A percentile compares a stretch with the other conserved stretches of the same genome.
Conservation (phyloP, 1,140 invertebrate species). For the Drosophila paulistorum region DNA sequence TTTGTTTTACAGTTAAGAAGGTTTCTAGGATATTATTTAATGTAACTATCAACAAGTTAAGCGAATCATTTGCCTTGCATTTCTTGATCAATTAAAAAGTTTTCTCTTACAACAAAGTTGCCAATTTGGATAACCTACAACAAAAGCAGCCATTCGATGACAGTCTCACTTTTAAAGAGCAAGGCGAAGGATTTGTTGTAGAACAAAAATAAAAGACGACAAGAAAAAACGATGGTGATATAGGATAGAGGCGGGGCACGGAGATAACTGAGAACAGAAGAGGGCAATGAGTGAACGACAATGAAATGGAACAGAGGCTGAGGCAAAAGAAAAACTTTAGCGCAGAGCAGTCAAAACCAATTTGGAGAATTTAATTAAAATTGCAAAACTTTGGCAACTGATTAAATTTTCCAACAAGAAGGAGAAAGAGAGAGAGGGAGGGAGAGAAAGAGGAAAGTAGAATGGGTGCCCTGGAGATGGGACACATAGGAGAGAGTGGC, state of each 20-base stretch:
- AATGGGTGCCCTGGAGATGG: neutral
- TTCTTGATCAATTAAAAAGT: slow-evolving; percentile 77
- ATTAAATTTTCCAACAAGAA: slow-evolving; percentile 74
- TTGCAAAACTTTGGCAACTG: slow-evolving; percentile 82
- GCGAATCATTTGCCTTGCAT: slow-evolving; percentile 40
- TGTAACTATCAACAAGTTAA: neutral
- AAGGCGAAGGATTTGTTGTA: neutral
- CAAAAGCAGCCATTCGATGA: slow-evolving; percentile 52
- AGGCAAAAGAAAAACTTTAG: slow-evolving; percentile 73
- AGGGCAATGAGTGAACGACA: slow-evolving; percentile 47
- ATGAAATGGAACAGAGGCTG: slow-evolving; percentile 40
- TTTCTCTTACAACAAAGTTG: slow-evolving; percentile 71
- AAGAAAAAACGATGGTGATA: slow-evolving; percentile 8
- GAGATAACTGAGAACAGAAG: slow-evolving; percentile 18
- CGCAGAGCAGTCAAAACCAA: slow-evolving; percentile 80
- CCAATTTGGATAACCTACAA: slow-evolving; percentile 78
- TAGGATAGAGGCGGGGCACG: neutral
- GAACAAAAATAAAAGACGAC: slow-evolving; percentile 40
- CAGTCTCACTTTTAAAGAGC: slow-evolving; percentile 21
- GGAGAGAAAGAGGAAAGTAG: slow-evolving; percentile 17
- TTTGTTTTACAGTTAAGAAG: neutral
- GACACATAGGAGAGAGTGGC: slow-evolving; percentile 3
- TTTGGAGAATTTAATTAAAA: slow-evolving; percentile 82
- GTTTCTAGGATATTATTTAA: neutral
- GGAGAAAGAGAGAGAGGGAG: slow-evolving; percentile 5